Evolutionary conservation across 2,888 invertebrate genomes (phyloP).

Genomic region (Drosophila buzzatii): DNA sequence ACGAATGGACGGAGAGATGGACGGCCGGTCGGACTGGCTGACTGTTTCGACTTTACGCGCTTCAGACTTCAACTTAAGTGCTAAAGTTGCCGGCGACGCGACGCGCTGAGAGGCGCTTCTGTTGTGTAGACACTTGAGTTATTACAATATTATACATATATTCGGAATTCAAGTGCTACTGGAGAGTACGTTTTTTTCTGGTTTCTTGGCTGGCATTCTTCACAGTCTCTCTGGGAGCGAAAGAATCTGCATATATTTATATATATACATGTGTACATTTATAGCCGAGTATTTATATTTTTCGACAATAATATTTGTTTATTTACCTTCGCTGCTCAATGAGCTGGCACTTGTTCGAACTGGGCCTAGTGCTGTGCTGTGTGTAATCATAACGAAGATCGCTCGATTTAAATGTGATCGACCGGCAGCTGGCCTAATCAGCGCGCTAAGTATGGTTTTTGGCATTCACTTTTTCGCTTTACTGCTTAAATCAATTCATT

Average conservation of each 20-base stretch:
- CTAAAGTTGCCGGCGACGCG: conserved; percentile 82
- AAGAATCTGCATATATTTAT: conserved; percentile 48
- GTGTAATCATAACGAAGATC: conserved; percentile 63
- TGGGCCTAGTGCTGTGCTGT: conserved; percentile 43
- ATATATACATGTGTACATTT: conserved; percentile 6
- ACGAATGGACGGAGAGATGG: conserved; percentile 11
- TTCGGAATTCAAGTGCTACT: conserved; percentile 79
- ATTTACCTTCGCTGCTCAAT: conserved; percentile 63
- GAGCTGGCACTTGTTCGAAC: conserved; percentile 55
- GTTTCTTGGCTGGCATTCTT: conserved; percentile 28
- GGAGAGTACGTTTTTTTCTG: conserved; percentile 35
- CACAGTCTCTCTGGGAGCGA: conserved; percentile 28
- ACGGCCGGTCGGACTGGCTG: conserved; percentile 16
- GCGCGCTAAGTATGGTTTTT: conserved; percentile 17
- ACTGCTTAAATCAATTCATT: conserved; percentile 25
- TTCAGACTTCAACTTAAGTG: conserved; percentile 74
- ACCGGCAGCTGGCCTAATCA: conserved; percentile 25
- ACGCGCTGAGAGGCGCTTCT: conserved; percentile 74
- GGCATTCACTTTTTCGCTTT: conserved; percentile 5
- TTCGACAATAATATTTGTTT: conserved; percentile 63
- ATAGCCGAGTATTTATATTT: conserved; percentile 35
- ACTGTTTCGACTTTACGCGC: conserved; percentile 68
- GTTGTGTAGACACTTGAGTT: conserved; percentile 76
- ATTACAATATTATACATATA: conserved; percentile 77
- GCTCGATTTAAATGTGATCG: conserved; percentile 51